Evolutionary conservation across 2,113 vertebrate species (phyloP).

Genomic region (Okapia johnstoni): DNA sequence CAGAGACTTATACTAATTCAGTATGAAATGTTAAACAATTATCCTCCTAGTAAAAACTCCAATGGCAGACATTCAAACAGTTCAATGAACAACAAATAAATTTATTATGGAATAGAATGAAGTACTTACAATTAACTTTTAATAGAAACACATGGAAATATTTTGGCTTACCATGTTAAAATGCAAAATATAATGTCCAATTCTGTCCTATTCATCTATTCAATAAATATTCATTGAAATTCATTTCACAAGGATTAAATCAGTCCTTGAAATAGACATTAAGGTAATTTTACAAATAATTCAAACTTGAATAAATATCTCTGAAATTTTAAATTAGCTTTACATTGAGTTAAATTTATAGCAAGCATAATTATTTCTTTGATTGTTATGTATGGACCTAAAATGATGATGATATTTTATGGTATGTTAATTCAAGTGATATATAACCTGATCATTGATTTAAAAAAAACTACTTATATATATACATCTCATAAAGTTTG

Average conservation of each 20-base stretch:
- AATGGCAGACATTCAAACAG: background rate
- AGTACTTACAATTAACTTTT: background rate
- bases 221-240: background rate
- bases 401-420: background rate
- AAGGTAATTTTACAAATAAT: background rate
- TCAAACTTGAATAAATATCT: background rate
- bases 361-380: background rate
- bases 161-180: background rate
- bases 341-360: background rate
- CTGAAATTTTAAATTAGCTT: background rate
- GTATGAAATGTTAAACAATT: background rate
- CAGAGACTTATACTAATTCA: background rate
- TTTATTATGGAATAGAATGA: background rate
- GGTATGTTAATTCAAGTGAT: background rate
- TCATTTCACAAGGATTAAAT: background rate
- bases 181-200: background rate
- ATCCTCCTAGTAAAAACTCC: background rate
- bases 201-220: background rate
- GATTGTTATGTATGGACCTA: background rate
- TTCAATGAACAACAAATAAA: background rate
- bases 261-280: background rate
- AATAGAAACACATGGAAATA: background rate
- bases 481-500: background rate
- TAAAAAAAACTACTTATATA: background rate
- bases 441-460: background rate